A percentile compares a stretch with the other conserved stretches of the same genome.
Evolutionary conservation across 2,113 vertebrate species (phyloP).

Genomic region (Polyodon spathula): DNA sequence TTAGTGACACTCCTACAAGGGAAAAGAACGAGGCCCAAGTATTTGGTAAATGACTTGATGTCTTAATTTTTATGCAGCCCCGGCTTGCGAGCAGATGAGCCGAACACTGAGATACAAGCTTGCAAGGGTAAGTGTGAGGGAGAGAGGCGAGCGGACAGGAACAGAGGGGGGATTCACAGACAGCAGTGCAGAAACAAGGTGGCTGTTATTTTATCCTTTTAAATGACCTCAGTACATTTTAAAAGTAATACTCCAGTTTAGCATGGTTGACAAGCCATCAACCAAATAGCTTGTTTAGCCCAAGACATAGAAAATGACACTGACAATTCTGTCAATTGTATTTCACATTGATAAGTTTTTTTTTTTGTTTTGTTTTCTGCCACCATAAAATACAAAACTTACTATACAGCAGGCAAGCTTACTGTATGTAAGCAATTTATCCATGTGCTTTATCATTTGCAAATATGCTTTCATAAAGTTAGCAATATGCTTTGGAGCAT

Average conservation of each 20-base stretch:
- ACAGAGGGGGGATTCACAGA: no score
- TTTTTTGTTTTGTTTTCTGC: no score
- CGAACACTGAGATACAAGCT: constrained; percentile 1
- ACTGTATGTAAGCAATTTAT: neutral
- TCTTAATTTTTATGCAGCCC: constrained; percentile 10
- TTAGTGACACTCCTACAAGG: constrained; percentile 27
- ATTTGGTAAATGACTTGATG: constrained; percentile 23
- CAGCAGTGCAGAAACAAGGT: no score
- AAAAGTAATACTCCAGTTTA: no score
- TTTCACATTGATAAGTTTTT: no score
- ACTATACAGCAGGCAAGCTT: neutral
- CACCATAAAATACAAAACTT: no score
- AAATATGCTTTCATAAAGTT: neutral
- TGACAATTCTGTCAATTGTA: no score
- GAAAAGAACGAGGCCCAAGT: neutral
- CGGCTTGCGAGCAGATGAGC: constrained; percentile 1
- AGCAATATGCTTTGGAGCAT: neutral
- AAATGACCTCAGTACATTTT: no score
- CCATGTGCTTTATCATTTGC: neutral
- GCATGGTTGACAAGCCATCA: no score
- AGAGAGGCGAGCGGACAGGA: neutral
- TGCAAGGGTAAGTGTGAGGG: constrained; percentile 9
- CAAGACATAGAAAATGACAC: no score
- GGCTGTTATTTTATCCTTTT: no score
- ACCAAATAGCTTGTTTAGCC: no score